Base-by-base conservation (phyloP, 2,888 invertebrate genomes). In the Cerastis leucographa region DNA sequence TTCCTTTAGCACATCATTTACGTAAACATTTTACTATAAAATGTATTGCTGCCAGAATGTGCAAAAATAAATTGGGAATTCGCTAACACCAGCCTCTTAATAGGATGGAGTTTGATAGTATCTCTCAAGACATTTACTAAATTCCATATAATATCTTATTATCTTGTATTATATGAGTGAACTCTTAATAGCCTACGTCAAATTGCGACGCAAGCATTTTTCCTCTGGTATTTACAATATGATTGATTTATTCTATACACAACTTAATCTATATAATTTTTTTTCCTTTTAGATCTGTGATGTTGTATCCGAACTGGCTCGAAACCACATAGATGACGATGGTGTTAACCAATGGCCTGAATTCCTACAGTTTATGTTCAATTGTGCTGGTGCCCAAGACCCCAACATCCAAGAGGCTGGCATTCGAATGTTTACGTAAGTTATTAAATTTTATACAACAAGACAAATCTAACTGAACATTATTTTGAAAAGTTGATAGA, bases 261-360 rank as follows among this genome's bases (percentile, higher is more conserved):
- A 70, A 68, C 2, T 35, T 8, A 8, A 46, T 22, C 6, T 40
- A 40, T 22, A 40, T n/a, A 12, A 62, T 42, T 42, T 62, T 84
- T 62, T 84, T 51, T 0, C 12, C 22, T 9, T 69, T 71, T 89
- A 97, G 97, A 95, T 99, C 67, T 99, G 99, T 94, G 99, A 99
- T 94, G 98, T 99, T 72, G 98, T 98, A 56, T 98, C 99, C n/a
- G 99, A 99, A 96, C 97, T 99, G 70, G 99, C 99, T 9, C 97
- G 99, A 90, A 99, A 99, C 96, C 97, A 99, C 84, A 98, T 99
- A 86, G 99, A 99, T 91, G 99, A 99, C 89, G 99, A 99, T 93
- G 99, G 99, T 71, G 99, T 98, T 92, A 99, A 99, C 96, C 98
- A 98, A 87, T 99, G 99, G 99, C 99, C 99, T 17, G 99, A 99